phyloP scores from a whole-genome alignment of 2,888 invertebrate genomes.

The Melipona bicolor region DNA sequence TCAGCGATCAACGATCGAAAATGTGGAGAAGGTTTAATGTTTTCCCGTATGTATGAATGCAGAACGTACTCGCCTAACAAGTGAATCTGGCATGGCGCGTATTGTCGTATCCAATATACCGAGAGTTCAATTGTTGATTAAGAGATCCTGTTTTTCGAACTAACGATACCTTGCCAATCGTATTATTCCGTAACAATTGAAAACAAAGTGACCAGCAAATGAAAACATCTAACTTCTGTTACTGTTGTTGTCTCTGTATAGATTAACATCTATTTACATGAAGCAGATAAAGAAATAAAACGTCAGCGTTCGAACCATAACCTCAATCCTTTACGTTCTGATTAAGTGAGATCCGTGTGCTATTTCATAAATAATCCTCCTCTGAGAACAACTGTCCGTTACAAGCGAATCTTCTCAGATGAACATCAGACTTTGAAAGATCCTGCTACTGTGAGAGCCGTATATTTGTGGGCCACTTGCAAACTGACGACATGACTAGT shows the following conservation, averaged over 20 bases:
- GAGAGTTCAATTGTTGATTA: slow-evolving; percentile 52
- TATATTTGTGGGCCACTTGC: slow-evolving; percentile 93
- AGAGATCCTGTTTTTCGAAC: slow-evolving; percentile 41
- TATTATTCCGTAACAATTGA: background rate
- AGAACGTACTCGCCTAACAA: slow-evolving; percentile 16
- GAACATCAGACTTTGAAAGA: slow-evolving; percentile 86
- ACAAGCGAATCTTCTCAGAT: slow-evolving; percentile 31
- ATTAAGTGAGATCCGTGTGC: background rate
- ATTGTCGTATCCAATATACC: slow-evolving; percentile 23
- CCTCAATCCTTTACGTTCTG: slow-evolving; percentile 27
- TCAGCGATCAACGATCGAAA: slow-evolving; percentile 2
- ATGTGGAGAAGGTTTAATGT: slow-evolving; percentile 10
- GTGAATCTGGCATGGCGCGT: slow-evolving; percentile 8
- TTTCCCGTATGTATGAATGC: slow-evolving; percentile 4
- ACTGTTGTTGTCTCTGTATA: background rate
- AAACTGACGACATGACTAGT: slow-evolving; percentile 88
- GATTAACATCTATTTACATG: slow-evolving; percentile 7
- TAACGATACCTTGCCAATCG: slow-evolving; percentile 1
- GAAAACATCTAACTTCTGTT: background rate
- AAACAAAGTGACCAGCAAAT: background rate
- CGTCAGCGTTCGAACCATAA: slow-evolving; percentile 51
- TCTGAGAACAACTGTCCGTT: background rate
- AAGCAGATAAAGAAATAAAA: slow-evolving; percentile 30
- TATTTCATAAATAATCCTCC: background rate
- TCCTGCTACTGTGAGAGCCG: slow-evolving; percentile 90